Conservation (phyloP, 2,888 invertebrate species). For the Liodrosophila aerea region DNA sequence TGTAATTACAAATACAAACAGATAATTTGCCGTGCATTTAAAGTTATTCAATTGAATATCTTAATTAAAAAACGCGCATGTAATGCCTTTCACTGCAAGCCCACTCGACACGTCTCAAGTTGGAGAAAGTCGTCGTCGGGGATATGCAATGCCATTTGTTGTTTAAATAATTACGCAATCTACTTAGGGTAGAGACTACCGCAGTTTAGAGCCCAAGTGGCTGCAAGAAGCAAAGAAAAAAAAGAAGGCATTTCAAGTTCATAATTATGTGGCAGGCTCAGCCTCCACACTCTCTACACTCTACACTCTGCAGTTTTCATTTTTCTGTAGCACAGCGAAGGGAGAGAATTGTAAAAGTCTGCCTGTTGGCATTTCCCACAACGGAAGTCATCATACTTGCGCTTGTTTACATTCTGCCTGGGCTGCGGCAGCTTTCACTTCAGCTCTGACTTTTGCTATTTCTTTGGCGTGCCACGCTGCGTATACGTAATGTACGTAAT, state of each 20-base stretch:
- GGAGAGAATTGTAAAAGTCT: constrained; percentile 1
- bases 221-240: background rate
- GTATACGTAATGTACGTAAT: constrained; percentile 70
- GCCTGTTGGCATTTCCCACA: constrained; percentile 72
- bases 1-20: too few relatives aligned
- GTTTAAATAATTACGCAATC: constrained; percentile 72
- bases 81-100: constrained; percentile 18
- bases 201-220: constrained; percentile 37
- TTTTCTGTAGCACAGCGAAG: constrained; percentile 45
- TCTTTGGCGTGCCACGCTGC: constrained; percentile 35
- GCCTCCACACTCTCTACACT: constrained; percentile 19
- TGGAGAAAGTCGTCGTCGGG: constrained; percentile 53
- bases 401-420: constrained; percentile 68
- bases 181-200: constrained; percentile 24
- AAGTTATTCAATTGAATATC: background rate
- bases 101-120: constrained; percentile 73
- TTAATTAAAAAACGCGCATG: constrained; percentile 36
- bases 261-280: constrained; percentile 67
- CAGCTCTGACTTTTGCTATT: constrained; percentile 5
- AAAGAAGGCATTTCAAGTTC: constrained; percentile 67
- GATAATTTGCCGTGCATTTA: too few relatives aligned
- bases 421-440: constrained; percentile 29
- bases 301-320: constrained; percentile 25
- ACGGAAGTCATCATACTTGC: constrained; percentile 72
- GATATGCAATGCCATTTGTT: constrained; percentile 44